phyloP scores from a whole-genome alignment of 2,113 vertebrate species.

The Romanogobio albipinnatus region DNA sequence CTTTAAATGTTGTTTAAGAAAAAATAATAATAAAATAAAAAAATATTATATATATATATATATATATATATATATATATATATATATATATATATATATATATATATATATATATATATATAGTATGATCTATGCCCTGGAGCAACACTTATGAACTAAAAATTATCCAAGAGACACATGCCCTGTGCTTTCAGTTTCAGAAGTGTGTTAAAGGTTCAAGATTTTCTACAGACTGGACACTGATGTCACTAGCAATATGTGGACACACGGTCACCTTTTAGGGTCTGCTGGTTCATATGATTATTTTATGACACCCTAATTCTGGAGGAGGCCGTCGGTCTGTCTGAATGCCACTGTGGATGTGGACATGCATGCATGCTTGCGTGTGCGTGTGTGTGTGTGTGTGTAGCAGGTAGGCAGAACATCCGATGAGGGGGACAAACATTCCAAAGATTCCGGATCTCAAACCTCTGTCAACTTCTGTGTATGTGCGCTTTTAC shows the following conservation, averaged over 20 bases:
- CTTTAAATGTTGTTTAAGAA: too few species aligned
- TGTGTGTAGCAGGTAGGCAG: conserved; percentile 32
- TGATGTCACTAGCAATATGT: not conserved
- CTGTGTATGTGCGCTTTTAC: not conserved
- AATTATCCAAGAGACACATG: not conserved
- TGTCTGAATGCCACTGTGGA: not conserved
- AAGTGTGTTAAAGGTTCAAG: not conserved
- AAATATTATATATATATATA: too few species aligned
- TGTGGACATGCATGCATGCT: not conserved
- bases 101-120: too few species aligned
- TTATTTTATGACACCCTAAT: conserved; percentile 36
- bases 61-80: too few species aligned
- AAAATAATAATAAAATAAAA: too few species aligned
- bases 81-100: too few species aligned
- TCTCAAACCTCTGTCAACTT: conserved; percentile 20
- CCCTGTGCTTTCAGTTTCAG: not conserved
- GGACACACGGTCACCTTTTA: not conserved
- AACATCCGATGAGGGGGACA: not conserved
- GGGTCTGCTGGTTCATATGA: conserved; percentile 3
- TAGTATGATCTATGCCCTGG: too few species aligned
- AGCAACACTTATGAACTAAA: too few species aligned
- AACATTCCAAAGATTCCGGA: conserved; percentile 53
- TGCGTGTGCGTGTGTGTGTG: conserved; percentile 34
- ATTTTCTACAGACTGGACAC: not conserved
- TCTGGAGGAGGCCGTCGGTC: not conserved